Base-by-base conservation (phyloP, 2,888 invertebrate genomes). In the Azorinus chamasolen region DNA sequence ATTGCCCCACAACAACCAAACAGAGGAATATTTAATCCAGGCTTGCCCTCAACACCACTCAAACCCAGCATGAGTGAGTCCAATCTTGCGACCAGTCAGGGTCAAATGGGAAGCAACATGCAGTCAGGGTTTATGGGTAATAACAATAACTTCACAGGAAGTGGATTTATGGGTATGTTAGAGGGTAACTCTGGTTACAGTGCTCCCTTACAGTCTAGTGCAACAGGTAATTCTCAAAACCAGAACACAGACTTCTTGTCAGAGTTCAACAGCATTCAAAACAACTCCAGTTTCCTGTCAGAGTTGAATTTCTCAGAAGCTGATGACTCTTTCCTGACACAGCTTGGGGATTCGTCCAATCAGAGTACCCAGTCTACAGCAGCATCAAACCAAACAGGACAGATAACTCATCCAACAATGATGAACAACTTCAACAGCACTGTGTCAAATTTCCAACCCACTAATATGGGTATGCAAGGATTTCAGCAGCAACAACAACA, bases 251-350 rank as follows among this genome's bases (percentile, higher is more conserved):
- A 66, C 39, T 32, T 48, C 1, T 50, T 48, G 24, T 48, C 66
- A 10, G 66, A 66, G 20, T 66, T 66, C 24, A 55, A 55, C 48
- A 57, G 66, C 61, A 73, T 77, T 43, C 73, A 73, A 37, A 77
- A 77, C 41, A 80, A 71, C 53, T 73, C 73, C 5, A 80, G 80
- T 39, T 80, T 80, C 71, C 53, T 80, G 27, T 80, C 80, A 24
- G 80, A 80, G 50, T 61, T 80, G 18, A 73, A 65, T 27, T 61
- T 71, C 8, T 62, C 77, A 6, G 80, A 80, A 62, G 66, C 73
- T 12, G 80, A 80, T 45, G 76, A 80, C 32, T 70, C 76, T 24
- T 80, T 80, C 59, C 25, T 80, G 62, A 66, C 80, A 8, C 76
- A 76, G 43, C 53, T 75, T 5, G 73, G 72, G 24, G 50, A 62